These are phyloP conservation scores for Luffia ferchaultella DNA, from an alignment of 2,888 invertebrate genomes.

Conservation along the genomic window DNA sequence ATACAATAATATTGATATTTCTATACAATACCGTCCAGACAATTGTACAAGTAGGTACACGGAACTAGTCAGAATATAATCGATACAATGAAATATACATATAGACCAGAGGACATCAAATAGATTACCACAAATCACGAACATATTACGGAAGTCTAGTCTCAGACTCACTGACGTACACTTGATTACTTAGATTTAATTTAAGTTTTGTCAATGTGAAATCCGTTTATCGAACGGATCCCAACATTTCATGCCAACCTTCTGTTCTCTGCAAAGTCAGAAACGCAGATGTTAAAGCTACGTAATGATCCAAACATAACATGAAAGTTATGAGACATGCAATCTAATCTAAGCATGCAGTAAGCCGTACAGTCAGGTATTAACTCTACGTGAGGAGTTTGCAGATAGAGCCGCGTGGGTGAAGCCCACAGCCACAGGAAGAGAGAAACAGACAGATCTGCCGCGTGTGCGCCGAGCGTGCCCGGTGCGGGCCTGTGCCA, in stretches of 20 bases:
- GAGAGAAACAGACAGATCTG: slow-evolving; percentile 68
- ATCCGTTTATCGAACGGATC: too few species aligned
- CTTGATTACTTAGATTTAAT: too few species aligned
- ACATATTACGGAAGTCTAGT: too few species aligned
- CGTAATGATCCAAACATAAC: background rate
- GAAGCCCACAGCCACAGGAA: slow-evolving; percentile 65
- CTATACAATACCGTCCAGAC: background rate
- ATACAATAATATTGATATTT: background rate
- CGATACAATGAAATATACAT: background rate
- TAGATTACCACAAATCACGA: background rate
- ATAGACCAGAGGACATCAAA: background rate
- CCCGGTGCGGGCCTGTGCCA: slow-evolving; percentile 54
- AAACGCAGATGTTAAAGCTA: background rate
- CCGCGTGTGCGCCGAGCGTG: slow-evolving; percentile 57
- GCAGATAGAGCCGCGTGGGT: slow-evolving; percentile 47
- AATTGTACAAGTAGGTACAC: background rate
- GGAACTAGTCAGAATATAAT: background rate
- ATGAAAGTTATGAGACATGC: background rate
- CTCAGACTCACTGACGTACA: too few species aligned
- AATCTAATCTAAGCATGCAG: background rate
- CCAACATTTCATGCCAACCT: background rate
- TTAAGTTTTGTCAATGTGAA: too few species aligned
- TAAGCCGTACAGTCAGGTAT: background rate
- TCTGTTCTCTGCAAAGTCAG: background rate
- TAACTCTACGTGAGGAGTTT: slow-evolving; percentile 9